phyloP scores from a whole-genome alignment of 1,140 invertebrate genomes.

The Gonioctena quinquepunctata region DNA sequence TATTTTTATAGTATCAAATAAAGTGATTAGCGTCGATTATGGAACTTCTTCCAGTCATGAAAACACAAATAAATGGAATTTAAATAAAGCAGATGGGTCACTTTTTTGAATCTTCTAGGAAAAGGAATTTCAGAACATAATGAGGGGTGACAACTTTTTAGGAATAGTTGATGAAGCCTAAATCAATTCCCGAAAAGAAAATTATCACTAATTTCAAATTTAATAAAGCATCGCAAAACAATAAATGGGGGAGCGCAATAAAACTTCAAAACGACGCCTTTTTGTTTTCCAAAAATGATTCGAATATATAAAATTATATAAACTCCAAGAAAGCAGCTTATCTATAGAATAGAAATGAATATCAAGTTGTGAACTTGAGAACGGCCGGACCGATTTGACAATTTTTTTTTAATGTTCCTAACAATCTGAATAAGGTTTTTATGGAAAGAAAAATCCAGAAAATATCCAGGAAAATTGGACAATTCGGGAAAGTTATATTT shows the following conservation, averaged over 20 bases:
- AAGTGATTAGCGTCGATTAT: not conserved
- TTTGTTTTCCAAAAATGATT: not conserved
- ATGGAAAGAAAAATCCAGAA: too few species aligned
- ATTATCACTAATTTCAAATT: not conserved
- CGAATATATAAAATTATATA: not conserved
- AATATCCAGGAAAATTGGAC: too few species aligned
- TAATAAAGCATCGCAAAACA: not conserved
- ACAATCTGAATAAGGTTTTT: too few species aligned
- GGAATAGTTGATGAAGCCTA: not conserved
- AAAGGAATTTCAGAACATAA: not conserved
- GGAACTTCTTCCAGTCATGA: not conserved
- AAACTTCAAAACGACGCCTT: not conserved
- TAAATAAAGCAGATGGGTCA: not conserved
- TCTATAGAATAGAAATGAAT: too few species aligned
- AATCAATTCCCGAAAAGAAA: not conserved
- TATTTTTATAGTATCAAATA: too few species aligned
- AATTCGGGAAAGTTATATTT: too few species aligned
- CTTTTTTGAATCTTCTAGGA: not conserved
- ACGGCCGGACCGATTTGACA: too few species aligned
- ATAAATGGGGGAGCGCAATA: not conserved
- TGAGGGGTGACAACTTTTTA: not conserved
- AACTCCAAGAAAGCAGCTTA: too few species aligned
- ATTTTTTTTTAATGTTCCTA: too few species aligned
- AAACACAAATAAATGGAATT: not conserved
- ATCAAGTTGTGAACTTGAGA: too few species aligned